These are phyloP conservation scores for Bradypodion pumilum DNA, from an alignment of 2,797 vertebrate genomes.

Conservation along the genomic window DNA sequence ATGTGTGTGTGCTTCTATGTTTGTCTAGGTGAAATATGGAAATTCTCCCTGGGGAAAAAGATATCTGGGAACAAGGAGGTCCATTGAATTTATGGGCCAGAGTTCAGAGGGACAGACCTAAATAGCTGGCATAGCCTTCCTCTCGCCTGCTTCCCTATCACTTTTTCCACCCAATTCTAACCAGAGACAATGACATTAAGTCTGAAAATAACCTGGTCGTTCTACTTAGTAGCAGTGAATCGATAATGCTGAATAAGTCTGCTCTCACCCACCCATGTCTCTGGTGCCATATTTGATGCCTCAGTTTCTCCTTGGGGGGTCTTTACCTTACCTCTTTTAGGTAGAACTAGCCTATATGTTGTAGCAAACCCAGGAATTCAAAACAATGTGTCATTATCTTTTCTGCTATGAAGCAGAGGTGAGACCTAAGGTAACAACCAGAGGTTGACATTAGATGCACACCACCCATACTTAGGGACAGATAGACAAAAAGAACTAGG, in stretches of 20 bases:
- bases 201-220: constrained; percentile 17
- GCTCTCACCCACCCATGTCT: too few species aligned
- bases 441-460: not conserved
- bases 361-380: not conserved
- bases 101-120: constrained; percentile 38
- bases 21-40: constrained; percentile 47
- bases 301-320: not conserved
- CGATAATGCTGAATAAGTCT: not conserved
- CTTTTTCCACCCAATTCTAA: not conserved
- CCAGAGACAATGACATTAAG: not conserved
- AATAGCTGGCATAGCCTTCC: constrained; percentile 15
- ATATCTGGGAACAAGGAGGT: constrained; percentile 56
- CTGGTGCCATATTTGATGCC: not conserved
- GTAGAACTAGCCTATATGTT: not conserved
- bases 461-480: too few species aligned
- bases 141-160: not conserved
- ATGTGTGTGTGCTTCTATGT: not conserved
- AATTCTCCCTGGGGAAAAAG: constrained; percentile 56
- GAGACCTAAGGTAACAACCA: not conserved
- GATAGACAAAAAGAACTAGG: too few species aligned
- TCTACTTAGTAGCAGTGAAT: not conserved
- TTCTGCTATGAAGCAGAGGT: not conserved
- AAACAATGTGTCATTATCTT: not conserved
- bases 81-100: constrained; percentile 54
- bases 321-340: not conserved